These are phyloP conservation scores for Falco novaeseelandiae DNA, from an alignment of 2,797 vertebrate species.

Conservation along the genomic window DNA sequence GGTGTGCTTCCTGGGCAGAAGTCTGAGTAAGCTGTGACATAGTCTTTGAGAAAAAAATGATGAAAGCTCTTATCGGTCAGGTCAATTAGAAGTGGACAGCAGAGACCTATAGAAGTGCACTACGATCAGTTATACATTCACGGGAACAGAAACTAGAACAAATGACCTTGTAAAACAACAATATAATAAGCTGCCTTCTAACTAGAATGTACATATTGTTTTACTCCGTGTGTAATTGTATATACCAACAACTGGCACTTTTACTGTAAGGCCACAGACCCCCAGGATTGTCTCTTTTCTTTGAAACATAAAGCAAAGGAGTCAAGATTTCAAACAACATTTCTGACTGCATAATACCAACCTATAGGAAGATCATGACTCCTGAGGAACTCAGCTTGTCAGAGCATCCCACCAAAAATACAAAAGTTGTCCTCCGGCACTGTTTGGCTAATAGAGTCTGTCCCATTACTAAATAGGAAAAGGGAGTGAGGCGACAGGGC, in stretches of 20 bases:
- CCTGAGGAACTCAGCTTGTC: not conserved
- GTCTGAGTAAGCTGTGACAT: not conserved
- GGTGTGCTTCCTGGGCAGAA: not conserved
- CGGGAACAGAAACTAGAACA: not conserved
- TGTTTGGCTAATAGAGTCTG: not conserved
- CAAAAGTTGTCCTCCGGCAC: not conserved
- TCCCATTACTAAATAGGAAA: not conserved
- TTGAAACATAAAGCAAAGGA: not conserved
- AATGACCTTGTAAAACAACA: not conserved
- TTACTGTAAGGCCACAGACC: not conserved
- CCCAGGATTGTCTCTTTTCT: not conserved
- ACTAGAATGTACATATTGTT: not conserved
- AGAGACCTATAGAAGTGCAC: fast-evolving
- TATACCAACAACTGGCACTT: not conserved
- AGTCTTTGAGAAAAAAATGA: not conserved
- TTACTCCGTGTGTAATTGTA: not conserved
- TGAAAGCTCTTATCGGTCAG: fast-evolving
- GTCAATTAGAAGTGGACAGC: not conserved
- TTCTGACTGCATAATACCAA: not conserved
- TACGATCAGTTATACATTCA: not conserved
- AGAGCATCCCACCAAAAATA: not conserved
- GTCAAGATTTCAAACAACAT: not conserved
- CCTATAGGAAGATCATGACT: not conserved
- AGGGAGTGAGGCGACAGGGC: not conserved
- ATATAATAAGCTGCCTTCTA: not conserved